A percentile compares a stretch with the other conserved stretches of the same genome.
phyloP scores from a whole-genome alignment of 2,888 invertebrate genomes.

The Nemoura dubitans region DNA sequence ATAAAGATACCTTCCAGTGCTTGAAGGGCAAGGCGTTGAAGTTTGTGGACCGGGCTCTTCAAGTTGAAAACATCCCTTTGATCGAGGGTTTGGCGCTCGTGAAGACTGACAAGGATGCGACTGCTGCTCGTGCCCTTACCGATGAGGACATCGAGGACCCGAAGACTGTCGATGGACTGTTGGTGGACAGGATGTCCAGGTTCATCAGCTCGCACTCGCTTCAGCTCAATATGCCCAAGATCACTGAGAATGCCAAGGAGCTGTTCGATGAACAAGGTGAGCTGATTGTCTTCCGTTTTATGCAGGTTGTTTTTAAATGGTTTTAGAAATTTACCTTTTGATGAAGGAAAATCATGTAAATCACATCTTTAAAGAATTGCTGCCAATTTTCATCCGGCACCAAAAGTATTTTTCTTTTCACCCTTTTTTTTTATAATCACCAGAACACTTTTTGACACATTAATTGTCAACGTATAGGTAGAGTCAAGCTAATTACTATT shows the following conservation, averaged over 20 bases:
- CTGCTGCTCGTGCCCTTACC: conserved; percentile 51
- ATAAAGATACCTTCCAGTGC: conserved; percentile 26
- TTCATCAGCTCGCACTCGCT: conserved; percentile 55
- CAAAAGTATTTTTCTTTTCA: no score
- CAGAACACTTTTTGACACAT: no score
- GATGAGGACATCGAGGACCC: conserved; percentile 52
- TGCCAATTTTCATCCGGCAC: no score
- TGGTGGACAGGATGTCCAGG: conserved; percentile 53
- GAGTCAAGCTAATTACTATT: no score
- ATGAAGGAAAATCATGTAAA: no score
- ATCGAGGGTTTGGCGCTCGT: conserved; percentile 58
- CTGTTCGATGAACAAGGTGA: conserved; percentile 29
- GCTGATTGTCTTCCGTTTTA: no score
- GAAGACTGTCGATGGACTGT: conserved; percentile 53
- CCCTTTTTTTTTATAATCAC: no score
- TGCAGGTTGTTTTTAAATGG: no score
- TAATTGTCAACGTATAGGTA: no score
- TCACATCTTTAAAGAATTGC: no score
- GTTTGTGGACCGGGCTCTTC: conserved; percentile 41
- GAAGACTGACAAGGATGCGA: conserved; percentile 43
- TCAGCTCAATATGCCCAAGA: conserved; percentile 47
- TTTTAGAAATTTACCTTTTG: no score
- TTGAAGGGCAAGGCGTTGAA: conserved; percentile 41
- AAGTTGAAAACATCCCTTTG: conserved; percentile 3
- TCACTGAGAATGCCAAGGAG: conserved; percentile 41